Base-by-base conservation (phyloP, 2,113 vertebrate species). In the Anolis carolinensis region DNA sequence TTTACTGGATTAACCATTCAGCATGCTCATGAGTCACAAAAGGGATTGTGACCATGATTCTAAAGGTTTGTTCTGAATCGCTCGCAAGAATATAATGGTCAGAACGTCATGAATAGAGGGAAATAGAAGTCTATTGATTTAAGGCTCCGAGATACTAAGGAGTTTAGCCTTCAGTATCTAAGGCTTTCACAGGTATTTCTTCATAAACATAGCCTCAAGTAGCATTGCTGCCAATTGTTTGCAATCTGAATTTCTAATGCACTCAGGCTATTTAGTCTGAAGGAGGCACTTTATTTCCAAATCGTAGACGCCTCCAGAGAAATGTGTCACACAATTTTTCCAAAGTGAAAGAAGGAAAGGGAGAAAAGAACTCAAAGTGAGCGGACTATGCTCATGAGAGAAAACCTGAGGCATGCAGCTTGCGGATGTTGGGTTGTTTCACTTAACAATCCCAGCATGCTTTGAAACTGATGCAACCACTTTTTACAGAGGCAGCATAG, bases 1-100 rank as follows among this genome's bases (percentile, higher is more conserved):
- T 95, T 93, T 94, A 94, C 91, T 95, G 97, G 97, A 97, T 98
- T 97, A 98, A 98, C 97, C 97, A 98, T 98, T 98, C 97, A 96
- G 97, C 97, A 96, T 95, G 96, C 96, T 92, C 96, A 95, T 96
- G 95, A 96, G 96, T 95, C 97, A 97, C 96, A 95, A 96, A 93
- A 96, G 95, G 96, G 94, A 94, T 90, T 96, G 95, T 95, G 96
- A 97, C 96, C 95, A 96, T 97, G 96, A 96, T 95, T 97, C 94
- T 89, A 96, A 92, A 96, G 90, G 92, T 97, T 94, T 96, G 94
- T 95, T 95, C 95, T 93, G 95, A 95, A 95, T 90, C 89, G 79
- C 95, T 96, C 92, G 91, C 93, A 96, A 96, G 95, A 95, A 91
- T 95, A 95, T 94, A 96, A 97, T 96, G 97, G 94, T 95, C 96